Evolutionary conservation across 2,797 vertebrate genomes (phyloP).

Genomic region (Cephalopachus bancanus): DNA sequence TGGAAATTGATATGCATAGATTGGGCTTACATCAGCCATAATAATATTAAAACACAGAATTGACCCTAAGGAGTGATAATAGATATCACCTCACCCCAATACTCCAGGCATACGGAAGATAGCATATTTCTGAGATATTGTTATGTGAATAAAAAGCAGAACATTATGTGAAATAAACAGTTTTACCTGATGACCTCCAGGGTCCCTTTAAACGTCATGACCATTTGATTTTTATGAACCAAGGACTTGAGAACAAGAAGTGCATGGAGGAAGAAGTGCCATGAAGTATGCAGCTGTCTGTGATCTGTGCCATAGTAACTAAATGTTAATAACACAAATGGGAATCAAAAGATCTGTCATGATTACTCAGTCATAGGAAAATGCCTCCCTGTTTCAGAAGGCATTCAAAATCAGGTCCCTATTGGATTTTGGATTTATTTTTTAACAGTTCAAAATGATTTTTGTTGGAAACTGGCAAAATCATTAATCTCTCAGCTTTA

Average conservation of each 20-base stretch:
- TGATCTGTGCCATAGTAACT: neutral
- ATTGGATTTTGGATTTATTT: conserved; percentile 91
- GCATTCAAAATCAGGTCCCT: conserved; percentile 87
- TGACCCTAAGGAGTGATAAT: too few relatives aligned
- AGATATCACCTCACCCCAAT: neutral
- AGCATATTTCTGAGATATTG: neutral
- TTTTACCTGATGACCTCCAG: neutral
- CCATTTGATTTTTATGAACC: neutral
- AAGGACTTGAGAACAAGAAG: neutral
- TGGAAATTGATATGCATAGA: neutral
- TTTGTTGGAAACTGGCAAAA: conserved; percentile 94
- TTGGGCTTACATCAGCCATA: neutral
- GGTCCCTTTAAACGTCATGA: neutral
- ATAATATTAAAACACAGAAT: neutral
- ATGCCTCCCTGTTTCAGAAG: conserved; percentile 87
- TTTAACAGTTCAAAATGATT: conserved; percentile 89
- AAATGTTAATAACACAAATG: conserved; percentile 76
- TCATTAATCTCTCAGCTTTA: conserved; percentile 93
- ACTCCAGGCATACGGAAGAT: neutral
- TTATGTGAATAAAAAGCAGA: neutral
- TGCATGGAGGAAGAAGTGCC: neutral
- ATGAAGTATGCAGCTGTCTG: neutral
- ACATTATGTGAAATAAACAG: neutral
- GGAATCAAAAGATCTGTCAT: conserved; percentile 71
- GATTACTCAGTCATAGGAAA: conserved; percentile 70